Conservation (phyloP, 1,140 invertebrate genomes). For the Psilanteris sp. region DNA sequence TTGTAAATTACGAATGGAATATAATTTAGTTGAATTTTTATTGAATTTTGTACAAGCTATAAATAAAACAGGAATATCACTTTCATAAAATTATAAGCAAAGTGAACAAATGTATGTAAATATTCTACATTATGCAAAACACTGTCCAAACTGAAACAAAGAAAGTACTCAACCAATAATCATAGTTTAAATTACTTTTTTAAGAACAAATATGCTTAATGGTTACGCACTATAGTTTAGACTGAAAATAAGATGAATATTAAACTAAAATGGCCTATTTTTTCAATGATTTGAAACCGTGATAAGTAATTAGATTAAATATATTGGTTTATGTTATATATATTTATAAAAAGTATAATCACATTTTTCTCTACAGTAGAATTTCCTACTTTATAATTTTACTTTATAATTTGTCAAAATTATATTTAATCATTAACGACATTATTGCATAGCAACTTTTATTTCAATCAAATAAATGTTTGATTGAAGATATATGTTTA, state of each 20-base stretch:
- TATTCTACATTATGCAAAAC: constrained; percentile 4
- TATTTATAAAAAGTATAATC: background rate
- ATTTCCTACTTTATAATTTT: background rate
- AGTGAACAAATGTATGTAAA: too few species aligned
- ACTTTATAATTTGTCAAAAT: too few species aligned
- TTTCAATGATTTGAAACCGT: constrained; percentile 4
- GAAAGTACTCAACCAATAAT: constrained; percentile 24
- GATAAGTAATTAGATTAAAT: too few species aligned
- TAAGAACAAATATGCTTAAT: too few species aligned
- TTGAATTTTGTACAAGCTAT: too few species aligned
- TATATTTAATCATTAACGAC: background rate
- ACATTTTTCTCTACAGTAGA: constrained; percentile 1
- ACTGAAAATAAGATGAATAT: too few species aligned
- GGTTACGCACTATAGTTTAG: too few species aligned
- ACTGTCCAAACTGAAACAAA: constrained; percentile 14
- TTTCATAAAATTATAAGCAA: too few species aligned
- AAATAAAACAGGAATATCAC: too few species aligned
- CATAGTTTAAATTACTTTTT: constrained; percentile 2
- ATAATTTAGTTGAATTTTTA: too few species aligned
- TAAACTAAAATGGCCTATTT: constrained; percentile 30
- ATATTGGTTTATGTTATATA: too few species aligned
- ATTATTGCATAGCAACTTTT: background rate
- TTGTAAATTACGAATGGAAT: too few species aligned
- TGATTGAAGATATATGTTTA: background rate
- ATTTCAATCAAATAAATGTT: background rate